Evolutionary conservation across 2,113 vertebrate genomes (phyloP).

Genomic region (Rhinoptilus africanus): DNA sequence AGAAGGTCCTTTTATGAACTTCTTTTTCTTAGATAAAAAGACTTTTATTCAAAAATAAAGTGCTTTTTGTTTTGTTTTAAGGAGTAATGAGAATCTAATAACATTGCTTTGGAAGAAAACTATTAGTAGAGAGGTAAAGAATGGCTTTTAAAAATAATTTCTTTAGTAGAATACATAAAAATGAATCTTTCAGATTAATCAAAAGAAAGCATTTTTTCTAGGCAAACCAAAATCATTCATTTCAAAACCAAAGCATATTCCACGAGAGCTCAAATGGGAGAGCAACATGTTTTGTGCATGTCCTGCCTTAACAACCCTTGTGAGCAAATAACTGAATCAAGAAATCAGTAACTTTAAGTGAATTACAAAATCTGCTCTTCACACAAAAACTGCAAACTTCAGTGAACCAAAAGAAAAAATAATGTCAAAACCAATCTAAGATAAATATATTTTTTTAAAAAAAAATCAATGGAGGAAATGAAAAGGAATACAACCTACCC

Average conservation of each 20-base stretch:
- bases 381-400: fast-evolving
- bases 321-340: background rate
- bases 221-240: background rate
- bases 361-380: background rate
- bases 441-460: background rate
- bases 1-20: background rate
- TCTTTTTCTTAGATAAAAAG: background rate
- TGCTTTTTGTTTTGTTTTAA: background rate
- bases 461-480: background rate
- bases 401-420: background rate
- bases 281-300: background rate
- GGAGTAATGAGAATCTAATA: background rate
- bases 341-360: background rate
- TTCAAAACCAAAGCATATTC: background rate
- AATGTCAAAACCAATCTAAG: background rate
- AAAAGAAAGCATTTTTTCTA: background rate
- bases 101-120: background rate
- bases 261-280: background rate
- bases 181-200: background rate
- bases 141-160: background rate
- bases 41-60: background rate
- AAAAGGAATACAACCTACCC: background rate
- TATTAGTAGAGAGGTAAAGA: background rate
- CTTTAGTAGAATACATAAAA: background rate
- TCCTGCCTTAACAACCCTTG: background rate